Percentiles rank a stretch among this genome's conserved stretches.
phyloP scores from a whole-genome alignment of 2,888 invertebrate species.

The Alviniconcha strummeri region DNA sequence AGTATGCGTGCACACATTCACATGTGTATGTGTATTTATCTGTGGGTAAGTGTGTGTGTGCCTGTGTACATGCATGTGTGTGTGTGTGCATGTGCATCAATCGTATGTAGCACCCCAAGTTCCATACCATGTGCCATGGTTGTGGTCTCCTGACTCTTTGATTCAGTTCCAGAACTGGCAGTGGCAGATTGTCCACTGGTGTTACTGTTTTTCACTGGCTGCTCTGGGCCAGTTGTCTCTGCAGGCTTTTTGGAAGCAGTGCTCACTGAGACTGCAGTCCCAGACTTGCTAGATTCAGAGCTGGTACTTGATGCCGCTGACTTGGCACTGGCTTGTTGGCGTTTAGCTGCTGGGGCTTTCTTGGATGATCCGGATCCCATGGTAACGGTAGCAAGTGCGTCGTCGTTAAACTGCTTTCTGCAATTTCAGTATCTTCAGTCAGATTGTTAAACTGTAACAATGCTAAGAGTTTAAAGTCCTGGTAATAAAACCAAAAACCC shows the following conservation, averaged over 20 bases:
- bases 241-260: not conserved
- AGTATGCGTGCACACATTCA: not conserved
- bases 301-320: not conserved
- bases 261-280: not conserved
- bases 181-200: not conserved
- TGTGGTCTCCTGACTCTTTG: not conserved
- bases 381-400: not conserved
- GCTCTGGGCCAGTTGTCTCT: not conserved
- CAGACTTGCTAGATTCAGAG: not conserved
- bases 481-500: not conserved
- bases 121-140: not conserved
- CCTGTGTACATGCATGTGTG: not conserved
- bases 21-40: not conserved
- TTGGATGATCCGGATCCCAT: slow-evolving; percentile 20
- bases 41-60: not conserved
- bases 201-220: not conserved
- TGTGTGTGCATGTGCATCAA: not conserved
- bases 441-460: not conserved
- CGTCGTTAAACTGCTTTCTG: not conserved
- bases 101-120: not conserved
- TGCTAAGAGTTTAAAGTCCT: not conserved
- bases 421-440: not conserved
- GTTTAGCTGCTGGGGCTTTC: not conserved
- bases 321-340: not conserved
- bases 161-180: not conserved